phyloP scores from a whole-genome alignment of 2,797 vertebrate species.

The Chiloscyllium punctatum region DNA sequence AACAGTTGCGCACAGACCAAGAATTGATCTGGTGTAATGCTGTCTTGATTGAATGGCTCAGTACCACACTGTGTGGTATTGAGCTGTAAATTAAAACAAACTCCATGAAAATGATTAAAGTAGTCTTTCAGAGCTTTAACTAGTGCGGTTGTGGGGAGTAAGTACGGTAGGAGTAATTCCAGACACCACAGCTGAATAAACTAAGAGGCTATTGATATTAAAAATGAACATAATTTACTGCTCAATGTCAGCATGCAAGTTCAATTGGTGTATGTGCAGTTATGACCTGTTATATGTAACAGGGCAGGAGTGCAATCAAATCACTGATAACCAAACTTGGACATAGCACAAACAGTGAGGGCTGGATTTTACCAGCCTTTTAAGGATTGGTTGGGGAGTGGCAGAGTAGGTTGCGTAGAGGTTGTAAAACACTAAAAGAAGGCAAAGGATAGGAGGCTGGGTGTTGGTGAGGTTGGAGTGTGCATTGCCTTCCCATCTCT shows the following conservation, averaged over 20 bases:
- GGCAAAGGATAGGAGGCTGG: background rate
- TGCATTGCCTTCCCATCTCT: background rate
- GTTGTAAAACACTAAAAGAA: background rate
- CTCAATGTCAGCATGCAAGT: background rate
- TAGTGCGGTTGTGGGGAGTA: background rate
- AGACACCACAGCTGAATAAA: slow-evolving; percentile 33
- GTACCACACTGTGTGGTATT: background rate
- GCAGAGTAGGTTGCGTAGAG: no score
- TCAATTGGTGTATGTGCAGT: no score
- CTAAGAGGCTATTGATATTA: background rate
- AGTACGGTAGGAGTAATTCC: background rate
- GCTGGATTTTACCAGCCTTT: background rate
- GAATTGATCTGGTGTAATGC: background rate
- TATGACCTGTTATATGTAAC: background rate
- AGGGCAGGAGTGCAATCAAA: background rate
- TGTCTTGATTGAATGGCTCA: background rate
- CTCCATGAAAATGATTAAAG: background rate
- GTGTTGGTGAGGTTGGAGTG: background rate
- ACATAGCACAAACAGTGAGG: background rate
- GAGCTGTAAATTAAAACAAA: slow-evolving; percentile 1
- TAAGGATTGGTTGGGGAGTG: background rate
- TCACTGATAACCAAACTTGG: background rate
- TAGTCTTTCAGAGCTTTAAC: background rate
- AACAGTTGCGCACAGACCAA: background rate
- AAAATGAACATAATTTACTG: background rate